These are phyloP conservation scores for Emys orbicularis DNA, from an alignment of 2,797 vertebrate genomes.

Conservation along the genomic window DNA sequence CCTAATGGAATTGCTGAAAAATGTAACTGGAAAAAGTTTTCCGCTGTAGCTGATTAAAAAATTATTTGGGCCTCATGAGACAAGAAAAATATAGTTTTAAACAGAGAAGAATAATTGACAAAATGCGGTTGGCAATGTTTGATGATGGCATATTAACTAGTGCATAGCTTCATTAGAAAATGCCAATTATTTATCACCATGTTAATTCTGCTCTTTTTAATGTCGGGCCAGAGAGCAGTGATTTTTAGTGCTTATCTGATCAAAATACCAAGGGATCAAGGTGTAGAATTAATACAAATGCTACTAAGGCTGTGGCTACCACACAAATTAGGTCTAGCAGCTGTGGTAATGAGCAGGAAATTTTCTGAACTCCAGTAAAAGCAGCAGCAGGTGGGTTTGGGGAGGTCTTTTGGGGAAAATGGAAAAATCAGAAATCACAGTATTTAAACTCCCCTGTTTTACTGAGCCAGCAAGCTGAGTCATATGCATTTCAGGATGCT, in stretches of 20 bases:
- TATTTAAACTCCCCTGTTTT: neutral
- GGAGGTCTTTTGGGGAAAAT: neutral
- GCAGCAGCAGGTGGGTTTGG: accelerated
- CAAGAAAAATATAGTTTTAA: neutral
- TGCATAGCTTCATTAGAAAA: neutral
- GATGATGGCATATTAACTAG: neutral
- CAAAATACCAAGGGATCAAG: neutral
- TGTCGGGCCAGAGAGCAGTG: neutral
- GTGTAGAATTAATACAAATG: neutral
- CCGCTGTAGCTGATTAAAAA: neutral
- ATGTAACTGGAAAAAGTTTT: neutral
- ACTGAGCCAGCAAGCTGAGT: neutral
- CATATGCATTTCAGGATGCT: accelerated
- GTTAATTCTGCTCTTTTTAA: neutral
- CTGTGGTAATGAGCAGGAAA: neutral
- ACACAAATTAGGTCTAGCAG: neutral
- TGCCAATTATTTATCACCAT: neutral
- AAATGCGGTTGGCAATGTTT: neutral
- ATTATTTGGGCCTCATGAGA: neutral
- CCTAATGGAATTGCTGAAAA: neutral
- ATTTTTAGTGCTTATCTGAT: neutral
- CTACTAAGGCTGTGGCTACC: neutral
- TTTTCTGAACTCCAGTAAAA: neutral
- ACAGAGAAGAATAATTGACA: neutral
- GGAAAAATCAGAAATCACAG: neutral